Percentiles rank a stretch among this genome's conserved stretches.
These are phyloP conservation scores for Hypena proboscidalis DNA, from an alignment of 2,888 invertebrate species.

Conservation along the genomic window DNA sequence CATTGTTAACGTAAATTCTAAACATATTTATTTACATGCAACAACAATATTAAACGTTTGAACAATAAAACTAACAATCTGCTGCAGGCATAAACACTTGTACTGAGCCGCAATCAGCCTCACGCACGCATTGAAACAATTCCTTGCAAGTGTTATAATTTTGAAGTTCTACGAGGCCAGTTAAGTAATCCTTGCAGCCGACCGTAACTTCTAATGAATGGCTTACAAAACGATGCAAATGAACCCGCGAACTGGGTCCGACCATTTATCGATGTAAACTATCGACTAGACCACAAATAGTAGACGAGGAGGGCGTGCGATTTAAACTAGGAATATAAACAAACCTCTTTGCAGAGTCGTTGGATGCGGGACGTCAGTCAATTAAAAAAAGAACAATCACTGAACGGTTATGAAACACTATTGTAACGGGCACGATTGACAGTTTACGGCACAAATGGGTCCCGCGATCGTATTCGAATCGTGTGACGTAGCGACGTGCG, in stretches of 20 bases:
- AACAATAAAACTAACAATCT: constrained; percentile 5
- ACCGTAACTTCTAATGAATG: constrained; percentile 74
- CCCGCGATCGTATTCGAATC: constrained; percentile 62
- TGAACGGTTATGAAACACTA: constrained; percentile 69
- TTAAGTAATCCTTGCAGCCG: constrained; percentile 71
- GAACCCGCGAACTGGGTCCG: constrained; percentile 56
- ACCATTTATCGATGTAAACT: constrained; percentile 58
- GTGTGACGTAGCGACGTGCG: constrained; percentile 62
- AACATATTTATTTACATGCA: constrained; percentile 18
- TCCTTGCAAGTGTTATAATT: constrained; percentile 29
- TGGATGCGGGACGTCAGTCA: constrained; percentile 56
- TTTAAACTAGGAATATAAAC: constrained; percentile 53
- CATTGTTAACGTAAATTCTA: background rate
- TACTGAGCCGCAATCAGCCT: constrained; percentile 29
- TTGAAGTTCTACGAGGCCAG: constrained; percentile 58
- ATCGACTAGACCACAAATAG: constrained; percentile 58
- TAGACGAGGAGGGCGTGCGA: constrained; percentile 45
- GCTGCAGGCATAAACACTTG: constrained; percentile 22
- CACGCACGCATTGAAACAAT: constrained; percentile 36
- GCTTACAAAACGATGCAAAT: constrained; percentile 74
- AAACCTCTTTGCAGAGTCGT: constrained; percentile 72
- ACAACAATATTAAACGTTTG: constrained; percentile 4
- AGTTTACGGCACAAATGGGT: constrained; percentile 65
- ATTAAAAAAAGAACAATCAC: constrained; percentile 71
- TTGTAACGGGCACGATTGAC: constrained; percentile 71